Percentiles rank a stretch among this genome's conserved stretches.
Evolutionary conservation across 2,888 invertebrate species (phyloP).

Genomic region (Spatulosminthurus flaviceps): DNA sequence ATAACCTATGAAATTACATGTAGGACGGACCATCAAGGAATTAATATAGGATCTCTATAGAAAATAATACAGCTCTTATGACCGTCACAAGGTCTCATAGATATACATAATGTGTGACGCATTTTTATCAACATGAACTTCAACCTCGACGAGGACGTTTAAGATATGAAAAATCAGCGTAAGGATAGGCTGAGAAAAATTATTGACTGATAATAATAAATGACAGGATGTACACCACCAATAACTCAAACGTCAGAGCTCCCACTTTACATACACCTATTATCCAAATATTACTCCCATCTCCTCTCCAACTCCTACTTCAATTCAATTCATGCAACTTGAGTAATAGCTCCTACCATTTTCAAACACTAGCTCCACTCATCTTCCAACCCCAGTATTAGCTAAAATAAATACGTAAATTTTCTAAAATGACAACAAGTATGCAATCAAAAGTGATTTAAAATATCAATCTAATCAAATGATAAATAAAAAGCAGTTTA

Average conservation of each 20-base stretch:
- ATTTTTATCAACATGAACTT: constrained; percentile 25
- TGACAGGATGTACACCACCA: constrained; percentile 5
- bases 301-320: background rate
- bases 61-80: background rate
- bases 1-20: too few relatives aligned
- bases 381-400: background rate
- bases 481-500: background rate
- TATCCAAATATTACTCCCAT: background rate
- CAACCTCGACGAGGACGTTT: constrained; percentile 17
- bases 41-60: too few relatives aligned
- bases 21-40: too few relatives aligned
- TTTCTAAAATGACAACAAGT: constrained; percentile 1
- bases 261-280: background rate
- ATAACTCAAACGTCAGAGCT: background rate
- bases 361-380: background rate
- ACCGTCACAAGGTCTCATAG: background rate
- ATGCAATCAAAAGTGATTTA: background rate
- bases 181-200: constrained; percentile 22
- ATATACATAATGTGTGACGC: background rate
- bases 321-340: background rate
- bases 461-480: background rate
- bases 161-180: constrained; percentile 15
- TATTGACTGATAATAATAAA: constrained; percentile 8
- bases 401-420: background rate
- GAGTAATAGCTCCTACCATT: background rate